Evolutionary conservation across 2,888 invertebrate species (phyloP).

Genomic region (Philopedon plagiatum): DNA sequence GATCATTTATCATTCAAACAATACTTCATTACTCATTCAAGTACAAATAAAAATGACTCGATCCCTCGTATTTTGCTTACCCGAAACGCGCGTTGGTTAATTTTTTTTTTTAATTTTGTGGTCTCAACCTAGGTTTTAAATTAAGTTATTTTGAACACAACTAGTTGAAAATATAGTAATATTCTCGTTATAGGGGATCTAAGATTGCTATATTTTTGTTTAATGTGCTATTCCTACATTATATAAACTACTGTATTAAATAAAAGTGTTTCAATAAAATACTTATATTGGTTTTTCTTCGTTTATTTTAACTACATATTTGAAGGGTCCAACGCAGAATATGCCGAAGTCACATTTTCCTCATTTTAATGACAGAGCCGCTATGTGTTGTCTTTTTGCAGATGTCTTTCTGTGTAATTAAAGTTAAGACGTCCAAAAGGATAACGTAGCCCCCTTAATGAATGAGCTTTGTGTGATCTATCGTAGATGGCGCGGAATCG

Average conservation of each 20-base stretch:
- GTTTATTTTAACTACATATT: slow-evolving; percentile 4
- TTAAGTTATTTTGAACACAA: slow-evolving; percentile 64
- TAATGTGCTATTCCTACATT: slow-evolving; percentile 67
- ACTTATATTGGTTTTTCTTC: slow-evolving; percentile 60
- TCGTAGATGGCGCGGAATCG: no score
- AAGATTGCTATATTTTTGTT: slow-evolving; percentile 62
- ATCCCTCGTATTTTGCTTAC: slow-evolving; percentile 19
- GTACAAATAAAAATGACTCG: background rate
- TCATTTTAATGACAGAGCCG: no score
- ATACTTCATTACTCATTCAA: no score
- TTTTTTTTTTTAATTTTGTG: slow-evolving; percentile 51
- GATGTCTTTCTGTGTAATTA: no score
- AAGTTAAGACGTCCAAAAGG: no score
- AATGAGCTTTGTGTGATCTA: no score
- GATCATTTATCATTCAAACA: no score
- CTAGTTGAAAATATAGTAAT: slow-evolving; percentile 50
- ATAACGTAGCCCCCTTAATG: no score
- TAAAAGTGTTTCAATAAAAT: slow-evolving; percentile 66
- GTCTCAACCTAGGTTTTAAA: slow-evolving; percentile 57
- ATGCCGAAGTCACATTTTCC: no score
- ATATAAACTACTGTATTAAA: slow-evolving; percentile 65
- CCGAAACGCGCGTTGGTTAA: slow-evolving; percentile 30
- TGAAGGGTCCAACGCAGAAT: no score
- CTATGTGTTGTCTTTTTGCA: no score
- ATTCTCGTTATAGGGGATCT: slow-evolving; percentile 65